A percentile compares a stretch with the other conserved stretches of the same genome.
phyloP scores from a whole-genome alignment of 2,797 vertebrate species.

The Platyrinchus mystaceus region DNA sequence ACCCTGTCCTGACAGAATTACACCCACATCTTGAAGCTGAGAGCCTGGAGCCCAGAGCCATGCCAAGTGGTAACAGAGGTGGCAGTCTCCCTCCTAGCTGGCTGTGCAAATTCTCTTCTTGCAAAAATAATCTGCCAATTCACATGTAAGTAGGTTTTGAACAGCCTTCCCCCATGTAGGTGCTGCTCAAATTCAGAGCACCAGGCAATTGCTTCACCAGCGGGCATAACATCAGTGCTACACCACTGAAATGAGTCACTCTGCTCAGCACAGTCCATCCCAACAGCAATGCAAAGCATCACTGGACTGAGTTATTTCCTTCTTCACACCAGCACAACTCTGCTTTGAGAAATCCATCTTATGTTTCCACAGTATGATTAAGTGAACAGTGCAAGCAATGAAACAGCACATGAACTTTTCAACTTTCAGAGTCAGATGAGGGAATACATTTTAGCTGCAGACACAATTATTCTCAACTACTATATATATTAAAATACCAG shows the following conservation, averaged over 20 bases:
- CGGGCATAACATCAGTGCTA: accelerated
- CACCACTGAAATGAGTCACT: not conserved
- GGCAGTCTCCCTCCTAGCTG: not conserved
- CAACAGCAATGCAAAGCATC: not conserved
- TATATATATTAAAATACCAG: not conserved
- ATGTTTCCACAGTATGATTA: not conserved
- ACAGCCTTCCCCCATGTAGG: not conserved
- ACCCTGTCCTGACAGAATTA: not conserved
- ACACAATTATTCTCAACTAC: not conserved
- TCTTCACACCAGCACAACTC: not conserved
- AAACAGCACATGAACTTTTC: constrained; percentile 21
- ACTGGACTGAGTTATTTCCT: not conserved
- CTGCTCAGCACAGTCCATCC: not conserved
- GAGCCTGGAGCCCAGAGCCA: not conserved
- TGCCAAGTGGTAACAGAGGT: not conserved
- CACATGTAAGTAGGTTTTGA: not conserved
- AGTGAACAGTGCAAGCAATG: not conserved
- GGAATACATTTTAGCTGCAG: not conserved
- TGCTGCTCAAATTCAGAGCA: not conserved
- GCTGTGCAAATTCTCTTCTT: not conserved
- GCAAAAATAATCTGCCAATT: not conserved
- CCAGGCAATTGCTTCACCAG: not conserved
- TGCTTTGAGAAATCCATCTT: not conserved
- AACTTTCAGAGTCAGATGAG: not conserved
- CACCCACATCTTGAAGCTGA: not conserved